Evolutionary conservation across 1,140 invertebrate species (phyloP), one percentile per base, ranked within the genome.

Genomic region (Cotesia typhae): DNA sequence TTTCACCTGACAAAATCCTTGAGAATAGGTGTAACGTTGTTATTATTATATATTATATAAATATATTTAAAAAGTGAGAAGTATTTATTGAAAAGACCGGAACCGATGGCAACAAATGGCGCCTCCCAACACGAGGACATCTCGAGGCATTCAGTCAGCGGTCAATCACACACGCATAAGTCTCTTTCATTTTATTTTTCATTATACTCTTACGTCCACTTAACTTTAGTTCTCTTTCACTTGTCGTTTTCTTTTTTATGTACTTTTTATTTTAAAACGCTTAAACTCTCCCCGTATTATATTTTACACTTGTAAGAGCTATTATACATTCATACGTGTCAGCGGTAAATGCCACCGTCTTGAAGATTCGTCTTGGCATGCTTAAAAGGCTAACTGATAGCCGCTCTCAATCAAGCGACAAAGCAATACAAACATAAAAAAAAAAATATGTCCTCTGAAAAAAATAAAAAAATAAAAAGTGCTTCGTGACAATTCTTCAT

Each of bases 351-450:
- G 71, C 65, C 65, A 66, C 57, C 53, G 63, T 55, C 64, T 57
- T 52, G 52, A 71, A 70, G 55, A 77, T 77, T 74, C 72, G 74
- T 73, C 66, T 66, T 70, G 76, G 61, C 63, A 38, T 61, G 20
- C 52, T 67, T 70, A 74, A 73, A 77, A 72, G 70, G 53, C 57
- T 74, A 74, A 77, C 74, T 74, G 69, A 77, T 77, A 71, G 74
- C 70, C 36, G 55, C 67, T 77, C 47, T 77, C 66, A 74, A 77
- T 77, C 73, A 77, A 68, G 60, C 38, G 37, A 70, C 64, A 17
- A 38, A 65, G 10, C 28, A 63, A 28, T 28, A 28, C 28, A 28
- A 64, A 74, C n/a, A 67, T 36, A 14, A 41, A 57, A 64, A 65
- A 17, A 71, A 5, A 38, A 28, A 28, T 28, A 47, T 47, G 5